Conservation (phyloP, 2,888 invertebrate species). For the Aromia moschata region DNA sequence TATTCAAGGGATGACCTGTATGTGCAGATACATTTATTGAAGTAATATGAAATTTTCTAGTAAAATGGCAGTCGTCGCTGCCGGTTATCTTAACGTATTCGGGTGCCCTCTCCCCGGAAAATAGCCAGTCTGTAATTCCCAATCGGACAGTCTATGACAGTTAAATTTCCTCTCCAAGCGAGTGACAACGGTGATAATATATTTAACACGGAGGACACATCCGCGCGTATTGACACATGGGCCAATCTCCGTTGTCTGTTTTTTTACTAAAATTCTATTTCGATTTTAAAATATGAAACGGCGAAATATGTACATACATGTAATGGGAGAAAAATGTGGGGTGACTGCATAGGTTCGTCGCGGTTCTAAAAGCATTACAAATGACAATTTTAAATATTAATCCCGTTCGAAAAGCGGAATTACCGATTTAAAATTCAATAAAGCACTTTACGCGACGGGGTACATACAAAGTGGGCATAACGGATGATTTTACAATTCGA, state of each 20-base stretch:
- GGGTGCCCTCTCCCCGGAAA: conserved; percentile 3
- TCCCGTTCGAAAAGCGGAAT: conserved; percentile 4
- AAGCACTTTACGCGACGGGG: background rate
- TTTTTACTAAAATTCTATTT: conserved; percentile 18
- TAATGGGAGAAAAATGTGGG: background rate
- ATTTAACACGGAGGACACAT: conserved; percentile 41
- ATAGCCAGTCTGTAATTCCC: conserved; percentile 43
- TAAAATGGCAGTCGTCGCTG: too few species aligned
- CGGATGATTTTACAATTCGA: too few species aligned
- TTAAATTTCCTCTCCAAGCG: conserved; percentile 49
- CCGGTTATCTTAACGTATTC: conserved; percentile 11
- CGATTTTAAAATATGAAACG: conserved; percentile 18
- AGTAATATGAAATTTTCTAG: too few species aligned
- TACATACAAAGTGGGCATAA: conserved; percentile 22
- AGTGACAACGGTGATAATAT: conserved; percentile 42
- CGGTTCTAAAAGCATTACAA: conserved; percentile 1
- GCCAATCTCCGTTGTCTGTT: conserved; percentile 13
- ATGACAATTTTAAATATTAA: conserved; percentile 15
- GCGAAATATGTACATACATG: too few species aligned
- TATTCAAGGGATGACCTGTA: too few species aligned
- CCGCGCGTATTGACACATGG: conserved; percentile 32
- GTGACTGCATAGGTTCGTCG: too few species aligned
- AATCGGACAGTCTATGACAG: conserved; percentile 48
- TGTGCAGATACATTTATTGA: too few species aligned
- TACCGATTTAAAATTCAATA: conserved; percentile 13